Conservation (phyloP, 2,113 vertebrate genomes). For the Apodemus sylvaticus region DNA sequence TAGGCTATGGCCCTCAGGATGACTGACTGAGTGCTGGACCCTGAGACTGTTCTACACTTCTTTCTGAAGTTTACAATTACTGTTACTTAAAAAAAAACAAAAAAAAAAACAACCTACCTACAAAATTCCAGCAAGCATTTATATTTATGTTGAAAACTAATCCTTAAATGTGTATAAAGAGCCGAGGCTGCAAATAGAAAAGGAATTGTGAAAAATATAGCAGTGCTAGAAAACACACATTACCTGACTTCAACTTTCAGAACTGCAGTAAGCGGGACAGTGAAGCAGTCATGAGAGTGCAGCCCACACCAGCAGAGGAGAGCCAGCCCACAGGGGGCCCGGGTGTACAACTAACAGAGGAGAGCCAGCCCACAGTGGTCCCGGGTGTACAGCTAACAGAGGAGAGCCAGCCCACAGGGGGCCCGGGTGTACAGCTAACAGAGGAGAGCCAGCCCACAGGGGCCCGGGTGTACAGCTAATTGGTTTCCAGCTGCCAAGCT, state of each 20-base stretch:
- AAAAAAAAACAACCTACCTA: too few species aligned
- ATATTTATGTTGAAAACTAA: background rate
- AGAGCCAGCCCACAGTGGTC: too few species aligned
- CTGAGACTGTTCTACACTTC: background rate
- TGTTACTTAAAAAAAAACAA: constrained; percentile 16
- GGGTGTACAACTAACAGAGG: too few species aligned
- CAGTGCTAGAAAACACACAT: background rate
- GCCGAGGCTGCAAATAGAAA: background rate
- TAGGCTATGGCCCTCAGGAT: background rate
- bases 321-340: too few species aligned
- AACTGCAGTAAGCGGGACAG: background rate
- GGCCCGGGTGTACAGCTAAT: background rate
- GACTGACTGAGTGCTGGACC: background rate
- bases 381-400: too few species aligned
- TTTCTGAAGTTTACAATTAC: constrained; percentile 36
- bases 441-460: too few species aligned
- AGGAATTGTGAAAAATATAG: background rate
- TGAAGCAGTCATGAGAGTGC: background rate
- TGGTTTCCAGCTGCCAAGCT: background rate
- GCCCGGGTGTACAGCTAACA: too few species aligned
- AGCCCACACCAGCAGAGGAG: background rate
- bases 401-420: too few species aligned
- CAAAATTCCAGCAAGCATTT: constrained; percentile 10
- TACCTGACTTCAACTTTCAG: constrained; percentile 33
- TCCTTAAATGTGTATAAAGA: constrained; percentile 28